Evolutionary conservation across 2,888 invertebrate species (phyloP), one percentile per base, ranked within the genome.

Genomic region (Drosophila lacicola): DNA sequence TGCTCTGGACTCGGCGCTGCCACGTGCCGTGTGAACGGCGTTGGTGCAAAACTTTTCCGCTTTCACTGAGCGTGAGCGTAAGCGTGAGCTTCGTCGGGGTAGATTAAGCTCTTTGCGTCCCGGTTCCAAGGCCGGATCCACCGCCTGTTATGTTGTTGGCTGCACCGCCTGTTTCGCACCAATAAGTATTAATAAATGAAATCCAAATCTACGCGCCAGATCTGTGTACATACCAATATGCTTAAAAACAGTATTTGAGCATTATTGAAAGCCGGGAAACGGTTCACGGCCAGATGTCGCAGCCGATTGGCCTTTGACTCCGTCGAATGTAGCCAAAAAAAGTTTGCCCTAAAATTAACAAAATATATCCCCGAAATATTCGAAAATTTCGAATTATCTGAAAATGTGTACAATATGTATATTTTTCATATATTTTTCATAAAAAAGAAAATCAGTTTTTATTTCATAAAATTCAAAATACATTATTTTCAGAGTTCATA

Each of bases 11-110:
- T 39, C 17, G 41, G 25, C 49, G 21, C 47, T 41, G 82, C 51
- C 82, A 82, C 82, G 87, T 83, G 87, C 62, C 82, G 64, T 13
- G 46, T 53, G 66, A 69, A 61, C 78, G 57, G 50, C 57, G 49
- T 50, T 61, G 36, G n/a, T 46, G 41, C 17, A 56, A 72, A 72
- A 78, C 47, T 72, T 80, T 87, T 82, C 61, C 66, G 71, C 61
- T 66, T 56, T 44, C 10, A 5, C 21, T 21, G 29, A 29, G 29
- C 29, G 8, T 2, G 47, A 44, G 34, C 46, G n/a, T n/a, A n/a
- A 29, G 29, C 29, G 8, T 2, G 47, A 44, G 34, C 46, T 17
- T 17, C 17, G n/a, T 25, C 21, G 33, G 58, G 65, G 65, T 46
- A 57, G 58, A 50, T 45, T 50, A 17, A 44, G 33, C 17, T 13